Evolutionary conservation across 2,888 invertebrate species (phyloP).

Genomic region (Synanthedon myopaeformis): DNA sequence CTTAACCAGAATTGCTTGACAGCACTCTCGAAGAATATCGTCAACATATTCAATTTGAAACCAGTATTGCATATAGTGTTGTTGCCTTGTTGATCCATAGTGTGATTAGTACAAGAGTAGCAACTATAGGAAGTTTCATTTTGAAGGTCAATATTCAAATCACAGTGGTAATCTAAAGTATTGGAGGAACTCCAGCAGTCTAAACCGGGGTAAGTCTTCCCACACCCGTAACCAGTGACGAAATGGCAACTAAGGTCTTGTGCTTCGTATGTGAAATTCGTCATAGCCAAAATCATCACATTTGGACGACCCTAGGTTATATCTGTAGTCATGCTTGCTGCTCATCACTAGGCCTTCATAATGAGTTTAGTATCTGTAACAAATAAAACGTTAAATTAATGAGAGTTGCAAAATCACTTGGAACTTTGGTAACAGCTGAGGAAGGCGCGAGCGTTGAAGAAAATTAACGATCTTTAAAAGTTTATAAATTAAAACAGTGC

Average conservation of each 20-base stretch:
- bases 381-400: constrained; percentile 4
- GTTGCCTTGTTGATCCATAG: constrained; percentile 37
- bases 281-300: constrained; percentile 38
- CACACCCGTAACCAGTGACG: constrained; percentile 31
- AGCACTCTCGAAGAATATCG: constrained; percentile 49
- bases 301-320: constrained; percentile 36
- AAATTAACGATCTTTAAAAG: too few species aligned
- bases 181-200: constrained; percentile 28
- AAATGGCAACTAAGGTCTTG: constrained; percentile 49
- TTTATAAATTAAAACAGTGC: too few species aligned
- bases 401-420: too few species aligned
- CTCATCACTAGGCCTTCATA: constrained; percentile 12
- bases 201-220: constrained; percentile 29
- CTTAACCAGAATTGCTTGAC: constrained; percentile 51
- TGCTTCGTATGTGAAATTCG: constrained; percentile 39
- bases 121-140: constrained; percentile 62
- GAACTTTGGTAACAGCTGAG: too few species aligned
- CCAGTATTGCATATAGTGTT: constrained; percentile 43
- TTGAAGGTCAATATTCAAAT: constrained; percentile 49
- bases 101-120: constrained; percentile 34
- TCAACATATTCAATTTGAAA: constrained; percentile 52
- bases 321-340: constrained; percentile 22
- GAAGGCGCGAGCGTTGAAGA: too few species aligned
- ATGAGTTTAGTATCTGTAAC: constrained; percentile 23
- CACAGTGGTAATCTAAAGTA: constrained; percentile 33